These are phyloP conservation scores for Decapterus maruadsi DNA, from an alignment of 2,797 vertebrate genomes.

Conservation along the genomic window DNA sequence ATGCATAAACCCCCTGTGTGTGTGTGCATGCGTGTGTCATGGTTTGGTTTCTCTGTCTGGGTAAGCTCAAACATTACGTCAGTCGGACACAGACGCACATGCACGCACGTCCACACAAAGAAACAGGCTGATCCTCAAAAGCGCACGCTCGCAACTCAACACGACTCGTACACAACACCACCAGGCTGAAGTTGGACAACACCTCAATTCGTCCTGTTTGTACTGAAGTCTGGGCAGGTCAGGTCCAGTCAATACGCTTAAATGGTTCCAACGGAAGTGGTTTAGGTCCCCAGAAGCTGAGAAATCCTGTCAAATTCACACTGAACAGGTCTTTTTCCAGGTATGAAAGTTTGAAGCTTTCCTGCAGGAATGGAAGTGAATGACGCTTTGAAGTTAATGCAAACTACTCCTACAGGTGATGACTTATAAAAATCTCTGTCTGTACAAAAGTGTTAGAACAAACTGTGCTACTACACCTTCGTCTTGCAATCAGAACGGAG, in stretches of 20 bases:
- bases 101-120: slow-evolving; percentile 26
- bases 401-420: background rate
- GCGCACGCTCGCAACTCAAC: slow-evolving; percentile 31
- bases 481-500: background rate
- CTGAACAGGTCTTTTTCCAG: background rate
- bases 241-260: background rate
- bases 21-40: slow-evolving; percentile 22
- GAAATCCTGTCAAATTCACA: background rate
- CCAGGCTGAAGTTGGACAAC: background rate
- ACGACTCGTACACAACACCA: slow-evolving; percentile 31
- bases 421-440: background rate
- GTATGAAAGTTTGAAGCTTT: background rate
- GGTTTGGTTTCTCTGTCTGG: slow-evolving; percentile 73
- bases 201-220: background rate
- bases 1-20: slow-evolving; percentile 18
- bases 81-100: slow-evolving; percentile 49
- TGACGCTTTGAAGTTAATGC: background rate
- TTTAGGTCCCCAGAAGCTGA: background rate
- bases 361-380: background rate
- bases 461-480: background rate
- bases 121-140: slow-evolving; percentile 37
- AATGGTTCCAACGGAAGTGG: background rate
- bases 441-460: background rate
- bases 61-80: slow-evolving; percentile 81
- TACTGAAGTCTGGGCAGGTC: background rate